Base-by-base conservation (phyloP, 53 echinoderm and acorn worm species). In the Stichopus horrens region DNA sequence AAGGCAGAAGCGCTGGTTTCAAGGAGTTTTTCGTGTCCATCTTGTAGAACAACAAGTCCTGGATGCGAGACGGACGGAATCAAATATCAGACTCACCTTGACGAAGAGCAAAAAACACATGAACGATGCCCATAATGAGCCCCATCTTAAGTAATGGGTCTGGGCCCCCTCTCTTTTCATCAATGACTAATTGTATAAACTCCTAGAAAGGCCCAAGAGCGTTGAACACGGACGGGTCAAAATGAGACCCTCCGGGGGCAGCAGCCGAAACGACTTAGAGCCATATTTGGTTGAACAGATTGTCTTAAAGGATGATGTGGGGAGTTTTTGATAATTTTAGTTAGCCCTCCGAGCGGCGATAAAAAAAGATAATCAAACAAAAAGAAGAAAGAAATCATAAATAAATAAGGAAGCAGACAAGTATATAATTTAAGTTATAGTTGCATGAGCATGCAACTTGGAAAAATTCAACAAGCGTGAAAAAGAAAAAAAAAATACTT, bases 161-260 rank as follows among this genome's bases (percentile, higher is more conserved):
- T 10, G 71, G 71, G n/a, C 71, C 71, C 71, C 19, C 19, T 20
- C 71, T 71, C 71, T 37, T 37, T 37, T 37, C 37, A 37, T 7
- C 71, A 71, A 18, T 71, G 71, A 71, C 71, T 71, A 71, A 71
- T 71, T 71, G 71, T 71, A 71, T 20, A 16, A 71, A 71, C 71
- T 71, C 6, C 11, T 13, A 5, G 5, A 63, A 63, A 63, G 19
- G 19, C n/a, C 7, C 71, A 18, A 16, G 19, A n/a, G 16, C 19
- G 71, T 71, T 71, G 71, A 71, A 71, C 71, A 71, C 71, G 71
- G 71, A 18, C 71, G 71, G 71, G 71, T 71, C 71, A 71, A 71
- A 21, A 71, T 71, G 14, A 71, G 71, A 71, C 71, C 71, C 71
- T 18, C 37, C 37, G 37, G 37, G 37, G 19, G 71, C 63, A 20